Evolutionary conservation across 2,797 vertebrate species (phyloP).

Genomic region (Champsocephalus esox): DNA sequence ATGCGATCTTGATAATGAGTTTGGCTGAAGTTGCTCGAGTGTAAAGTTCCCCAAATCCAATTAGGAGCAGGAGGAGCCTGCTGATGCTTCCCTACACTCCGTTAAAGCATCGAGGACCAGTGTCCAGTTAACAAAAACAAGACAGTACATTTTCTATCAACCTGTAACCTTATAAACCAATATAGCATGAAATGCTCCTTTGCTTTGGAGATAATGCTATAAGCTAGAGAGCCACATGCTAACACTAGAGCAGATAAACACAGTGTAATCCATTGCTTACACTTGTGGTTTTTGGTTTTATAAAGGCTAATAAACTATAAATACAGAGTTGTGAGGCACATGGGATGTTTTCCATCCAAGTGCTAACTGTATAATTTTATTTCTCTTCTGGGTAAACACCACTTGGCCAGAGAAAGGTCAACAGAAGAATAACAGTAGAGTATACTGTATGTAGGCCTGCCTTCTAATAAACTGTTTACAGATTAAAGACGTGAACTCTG

Average conservation of each 20-base stretch:
- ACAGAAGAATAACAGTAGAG: not conserved
- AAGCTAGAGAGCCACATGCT: not conserved
- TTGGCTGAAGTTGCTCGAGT: constrained; percentile 5
- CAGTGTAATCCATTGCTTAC: not conserved
- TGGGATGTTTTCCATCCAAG: not conserved
- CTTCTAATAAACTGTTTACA: constrained; percentile 6
- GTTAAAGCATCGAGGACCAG: not conserved
- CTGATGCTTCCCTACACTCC: not conserved
- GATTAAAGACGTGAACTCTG: constrained; percentile 9
- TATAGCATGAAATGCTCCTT: not conserved
- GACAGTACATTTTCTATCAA: not conserved
- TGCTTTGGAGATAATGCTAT: not conserved
- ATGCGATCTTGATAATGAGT: not conserved
- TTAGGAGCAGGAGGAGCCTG: not conserved
- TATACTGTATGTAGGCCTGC: not conserved
- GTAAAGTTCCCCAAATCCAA: constrained; percentile 16
- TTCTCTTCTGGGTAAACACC: constrained; percentile 10
- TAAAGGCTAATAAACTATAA: not conserved
- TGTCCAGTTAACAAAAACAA: not conserved
- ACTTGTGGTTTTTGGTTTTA: not conserved
- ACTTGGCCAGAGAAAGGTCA: constrained; percentile 23
- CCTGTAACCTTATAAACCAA: not conserved
- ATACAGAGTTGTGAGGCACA: not conserved
- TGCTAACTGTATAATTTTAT: not conserved
- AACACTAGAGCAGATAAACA: not conserved